A percentile compares a stretch with the other conserved stretches of the same genome.
Conservation (phyloP, 2,113 vertebrate genomes). For the Pomatorhinus ruficollis region DNA sequence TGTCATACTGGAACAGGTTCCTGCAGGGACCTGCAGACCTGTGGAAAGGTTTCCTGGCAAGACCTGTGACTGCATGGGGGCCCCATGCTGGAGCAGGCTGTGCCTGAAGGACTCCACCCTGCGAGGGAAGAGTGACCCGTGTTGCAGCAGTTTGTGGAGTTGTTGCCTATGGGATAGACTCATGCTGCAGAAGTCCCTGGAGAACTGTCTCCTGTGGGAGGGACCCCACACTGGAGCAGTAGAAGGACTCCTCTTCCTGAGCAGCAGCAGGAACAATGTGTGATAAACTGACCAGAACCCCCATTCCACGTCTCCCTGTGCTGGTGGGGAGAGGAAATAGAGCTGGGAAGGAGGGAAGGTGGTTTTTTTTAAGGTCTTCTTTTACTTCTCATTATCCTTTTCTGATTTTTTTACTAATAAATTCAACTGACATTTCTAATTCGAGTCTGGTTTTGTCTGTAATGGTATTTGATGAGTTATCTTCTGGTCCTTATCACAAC, state of each 20-base stretch:
- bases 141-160: not conserved
- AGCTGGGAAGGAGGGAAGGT: not conserved
- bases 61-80: not conserved
- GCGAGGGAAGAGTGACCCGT: not conserved
- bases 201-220: not conserved
- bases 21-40: not conserved
- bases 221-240: not conserved
- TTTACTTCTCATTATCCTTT: not conserved
- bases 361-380: not conserved
- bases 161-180: not conserved
- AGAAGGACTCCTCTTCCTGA: not conserved
- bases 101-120: not conserved
- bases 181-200: not conserved
- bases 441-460: rapidly evolving
- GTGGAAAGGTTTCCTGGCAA: not conserved
- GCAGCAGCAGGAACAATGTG: not conserved
- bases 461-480: not conserved
- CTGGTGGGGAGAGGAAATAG: not conserved
- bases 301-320: not conserved
- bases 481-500: not conserved
- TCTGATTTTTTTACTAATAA: not conserved
- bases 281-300: not conserved
- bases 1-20: not conserved
- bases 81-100: not conserved
- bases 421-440: not conserved